Base-by-base conservation (phyloP, 2,888 invertebrate species). In the Cyclophora albipunctata region DNA sequence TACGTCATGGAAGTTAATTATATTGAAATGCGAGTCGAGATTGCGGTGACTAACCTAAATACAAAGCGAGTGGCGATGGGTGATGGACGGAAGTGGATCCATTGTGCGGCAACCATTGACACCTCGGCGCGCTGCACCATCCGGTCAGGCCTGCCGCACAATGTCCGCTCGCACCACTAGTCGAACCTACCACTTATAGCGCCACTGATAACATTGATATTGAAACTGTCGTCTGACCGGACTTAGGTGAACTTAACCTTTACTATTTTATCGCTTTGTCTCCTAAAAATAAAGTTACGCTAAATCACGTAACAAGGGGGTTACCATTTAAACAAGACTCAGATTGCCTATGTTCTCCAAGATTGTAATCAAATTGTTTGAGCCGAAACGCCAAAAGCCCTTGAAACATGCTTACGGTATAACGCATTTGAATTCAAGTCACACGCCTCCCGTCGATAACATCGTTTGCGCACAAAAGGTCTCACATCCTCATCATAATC, bases 31-130 rank as follows among this genome's bases (percentile, higher is more conserved):
- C 71, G 77, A 78, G 79, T 71, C 67, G 82, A 81, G 81, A 84
- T 84, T 73, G 81, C 82, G 84, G 86, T 86, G 86, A 85, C 79
- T 86, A 87, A 86, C 87, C 86, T 81, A 86, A 84, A 87, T 86
- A 85, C 86, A 86, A 87, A 86, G 81, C 79, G 75, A 69, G 69
- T 57, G 66, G 67, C 75, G 72, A 72, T 75, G 76, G 70, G 69
- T 68, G 66, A 63, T 66, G 70, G 69, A 74, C 87, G 87, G 87
- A 87, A 85, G 77, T 75, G 64, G 69, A 73, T 76, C 87, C 75
- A 87, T 87, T 86, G 87, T 87, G 77, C 79, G 66, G 80, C 84
- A 85, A 86, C 84, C 85, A 84, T 87, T 86, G 86, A 86, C 87
- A 88, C 87, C 84, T 87, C 79, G 72, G 68, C 75, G 73, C 67